Evolutionary conservation across 2,113 vertebrate species (phyloP).

Genomic region (Serinus canaria): DNA sequence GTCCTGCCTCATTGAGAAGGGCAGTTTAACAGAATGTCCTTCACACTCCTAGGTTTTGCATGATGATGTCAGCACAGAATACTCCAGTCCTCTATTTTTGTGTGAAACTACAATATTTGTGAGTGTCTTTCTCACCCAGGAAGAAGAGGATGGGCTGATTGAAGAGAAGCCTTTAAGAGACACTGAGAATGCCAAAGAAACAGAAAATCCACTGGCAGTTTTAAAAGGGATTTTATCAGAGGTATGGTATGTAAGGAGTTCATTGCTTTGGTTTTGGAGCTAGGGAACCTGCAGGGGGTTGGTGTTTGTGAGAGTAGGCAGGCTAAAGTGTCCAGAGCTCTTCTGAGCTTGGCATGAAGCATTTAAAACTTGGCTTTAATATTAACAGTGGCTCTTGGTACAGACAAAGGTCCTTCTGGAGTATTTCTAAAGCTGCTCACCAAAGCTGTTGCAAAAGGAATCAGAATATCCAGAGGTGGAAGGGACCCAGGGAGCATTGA

Average conservation of each 20-base stretch:
- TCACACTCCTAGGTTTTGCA: not conserved
- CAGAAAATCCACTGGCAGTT: conserved; percentile 78
- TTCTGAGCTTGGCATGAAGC: not conserved
- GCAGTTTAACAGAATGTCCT: not conserved
- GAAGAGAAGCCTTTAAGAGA: conserved; percentile 50
- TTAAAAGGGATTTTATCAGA: conserved; percentile 80
- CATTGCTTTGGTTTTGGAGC: not conserved
- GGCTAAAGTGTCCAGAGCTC: not conserved
- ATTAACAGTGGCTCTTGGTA: not conserved
- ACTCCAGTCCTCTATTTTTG: too few species aligned
- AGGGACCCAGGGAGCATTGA: not conserved
- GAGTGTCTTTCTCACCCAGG: conserved; percentile 62
- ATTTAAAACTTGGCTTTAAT: not conserved
- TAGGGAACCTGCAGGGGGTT: not conserved
- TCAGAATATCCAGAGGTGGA: not conserved
- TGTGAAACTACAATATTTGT: not conserved
- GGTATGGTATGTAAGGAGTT: conserved; percentile 72
- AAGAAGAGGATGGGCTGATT: conserved; percentile 74
- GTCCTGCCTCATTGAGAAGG: not conserved
- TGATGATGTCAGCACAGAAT: not conserved
- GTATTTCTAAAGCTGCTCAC: not conserved
- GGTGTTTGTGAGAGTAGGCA: not conserved
- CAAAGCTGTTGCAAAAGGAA: not conserved
- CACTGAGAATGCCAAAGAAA: conserved; percentile 61
- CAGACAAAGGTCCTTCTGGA: not conserved